These are phyloP conservation scores for Parnassius smintheus DNA, from an alignment of 2,888 invertebrate species.

Conservation along the genomic window DNA sequence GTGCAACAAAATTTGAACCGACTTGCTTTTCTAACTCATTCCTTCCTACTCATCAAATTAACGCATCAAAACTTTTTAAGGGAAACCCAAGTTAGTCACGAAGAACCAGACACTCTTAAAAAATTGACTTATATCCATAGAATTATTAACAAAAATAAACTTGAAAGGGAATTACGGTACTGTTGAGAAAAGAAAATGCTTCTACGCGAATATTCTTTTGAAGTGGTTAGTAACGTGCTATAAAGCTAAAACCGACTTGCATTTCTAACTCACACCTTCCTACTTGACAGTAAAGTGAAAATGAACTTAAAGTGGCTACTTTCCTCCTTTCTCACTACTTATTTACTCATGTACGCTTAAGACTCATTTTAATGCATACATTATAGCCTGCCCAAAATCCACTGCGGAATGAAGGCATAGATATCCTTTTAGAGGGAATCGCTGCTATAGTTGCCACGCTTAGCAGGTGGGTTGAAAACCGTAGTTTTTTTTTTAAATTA, in stretches of 20 bases:
- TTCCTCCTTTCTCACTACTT: conserved; percentile 3
- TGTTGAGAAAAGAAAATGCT: conserved; percentile 16
- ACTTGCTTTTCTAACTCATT: conserved; percentile 21
- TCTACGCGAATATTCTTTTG: conserved; percentile 20
- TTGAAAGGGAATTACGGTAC: conserved; percentile 4
- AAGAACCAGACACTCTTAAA: not conserved
- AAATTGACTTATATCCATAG: too few relatives aligned
- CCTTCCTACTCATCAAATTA: too few relatives aligned
- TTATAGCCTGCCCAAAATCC: not conserved
- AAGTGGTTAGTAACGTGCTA: conserved; percentile 22
- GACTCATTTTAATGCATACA: not conserved
- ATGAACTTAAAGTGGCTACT: conserved; percentile 19
- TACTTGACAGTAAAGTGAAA: conserved; percentile 11
- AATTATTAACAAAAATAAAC: conserved; percentile 6
- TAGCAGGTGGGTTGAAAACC: too few relatives aligned
- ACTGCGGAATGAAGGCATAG: too few relatives aligned
- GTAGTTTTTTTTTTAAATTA: too few relatives aligned
- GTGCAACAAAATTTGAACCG: conserved; percentile 21
- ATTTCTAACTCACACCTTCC: conserved; percentile 22
- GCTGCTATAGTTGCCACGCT: too few relatives aligned
- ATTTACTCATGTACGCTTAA: conserved; percentile 4
- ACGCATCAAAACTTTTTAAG: not conserved
- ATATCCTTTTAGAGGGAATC: too few relatives aligned
- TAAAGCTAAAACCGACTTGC: conserved; percentile 23
- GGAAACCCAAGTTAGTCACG: too few relatives aligned